Conservation (phyloP, 2,797 vertebrate genomes). For the Sebastes melanostomus region DNA sequence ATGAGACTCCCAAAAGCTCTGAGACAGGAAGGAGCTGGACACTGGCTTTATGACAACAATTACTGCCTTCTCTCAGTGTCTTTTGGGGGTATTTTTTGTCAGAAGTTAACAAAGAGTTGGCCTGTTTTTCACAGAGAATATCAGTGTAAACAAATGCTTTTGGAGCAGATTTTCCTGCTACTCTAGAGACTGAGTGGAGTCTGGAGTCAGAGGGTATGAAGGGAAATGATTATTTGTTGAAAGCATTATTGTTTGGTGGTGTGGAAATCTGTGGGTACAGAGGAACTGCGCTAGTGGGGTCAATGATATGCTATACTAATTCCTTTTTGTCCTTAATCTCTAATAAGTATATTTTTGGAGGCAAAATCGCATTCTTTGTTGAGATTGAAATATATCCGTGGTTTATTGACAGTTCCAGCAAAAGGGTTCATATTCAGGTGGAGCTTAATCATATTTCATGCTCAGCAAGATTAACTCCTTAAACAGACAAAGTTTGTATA, state of each 20-base stretch:
- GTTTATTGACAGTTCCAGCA: constrained; percentile 11
- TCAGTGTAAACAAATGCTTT: constrained; percentile 59
- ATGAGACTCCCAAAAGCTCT: constrained; percentile 64
- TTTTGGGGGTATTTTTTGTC: constrained; percentile 27
- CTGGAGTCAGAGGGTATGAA: constrained; percentile 39
- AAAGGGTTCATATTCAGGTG: constrained; percentile 35
- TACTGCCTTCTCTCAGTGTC: constrained; percentile 45
- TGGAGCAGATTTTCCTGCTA: constrained; percentile 24
- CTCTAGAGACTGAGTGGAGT: constrained; percentile 60
- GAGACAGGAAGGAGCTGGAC: constrained; percentile 57
- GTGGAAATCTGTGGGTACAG: constrained; percentile 56
- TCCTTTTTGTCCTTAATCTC: constrained; percentile 24
- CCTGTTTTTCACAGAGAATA: constrained; percentile 38
- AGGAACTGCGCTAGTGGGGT: constrained; percentile 45
- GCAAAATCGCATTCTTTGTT: constrained; percentile 18
- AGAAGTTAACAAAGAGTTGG: constrained; percentile 42
- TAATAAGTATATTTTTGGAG: constrained; percentile 31
- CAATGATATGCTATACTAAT: constrained; percentile 41
- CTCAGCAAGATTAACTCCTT: not conserved
- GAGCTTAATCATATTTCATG: not conserved
- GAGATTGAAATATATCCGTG: constrained; percentile 25
- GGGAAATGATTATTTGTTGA: constrained; percentile 63
- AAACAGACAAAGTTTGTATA: not conserved
- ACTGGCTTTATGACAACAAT: constrained; percentile 56
- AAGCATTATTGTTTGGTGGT: constrained; percentile 61